Base-by-base conservation (phyloP, 2,113 vertebrate genomes). In the Mirounga angustirostris region DNA sequence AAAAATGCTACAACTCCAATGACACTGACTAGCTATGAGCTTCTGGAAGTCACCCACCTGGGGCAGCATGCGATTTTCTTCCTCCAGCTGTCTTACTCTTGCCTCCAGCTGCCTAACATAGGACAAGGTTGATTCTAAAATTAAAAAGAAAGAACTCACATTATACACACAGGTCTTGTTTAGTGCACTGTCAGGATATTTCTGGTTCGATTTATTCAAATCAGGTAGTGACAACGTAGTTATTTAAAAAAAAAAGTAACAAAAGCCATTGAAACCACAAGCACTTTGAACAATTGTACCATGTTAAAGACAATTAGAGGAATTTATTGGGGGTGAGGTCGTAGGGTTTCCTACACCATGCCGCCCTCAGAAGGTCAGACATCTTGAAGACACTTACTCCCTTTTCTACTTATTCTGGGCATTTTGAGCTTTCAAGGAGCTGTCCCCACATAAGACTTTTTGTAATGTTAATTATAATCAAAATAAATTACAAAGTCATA, bases 81-180 rank as follows among this genome's bases (percentile, higher is more conserved):
- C 99, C 98, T 99, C 99, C 98, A 99, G 99, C 99, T 99, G 99
- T 99, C 99, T 99, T 98, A 99, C 99, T 99, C 99, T 99, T 93
- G 99, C 99, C 98, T 99, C 99, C 99, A 99, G 99, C 99, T 99
- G 99, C 99, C 99, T 99, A 99, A 99, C 99, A 99, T 99, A 99
- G 98, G 99, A 99, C 98, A 99, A 99, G 98, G 99, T 99, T 98
- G 99, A 98, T 99, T 99, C 99, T 99, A 99, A 99, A 99, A 99
- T 99, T 98, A 98, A 99, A 99, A 98, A 98, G 98, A 98, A 98
- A 99, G 98, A 98, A 98, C 98, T 99, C 82, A 0, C 96, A 99
- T 99, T 99, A 99, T 98, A 98, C 98, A 99, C 97, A 98, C 76
- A 98, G 97, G 91, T 98, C 98, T 97, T 95, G 93, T 98, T 81